These are phyloP conservation scores for Pelvicachromis taeniatus DNA, from an alignment of 2,113 vertebrate genomes.

Conservation along the genomic window DNA sequence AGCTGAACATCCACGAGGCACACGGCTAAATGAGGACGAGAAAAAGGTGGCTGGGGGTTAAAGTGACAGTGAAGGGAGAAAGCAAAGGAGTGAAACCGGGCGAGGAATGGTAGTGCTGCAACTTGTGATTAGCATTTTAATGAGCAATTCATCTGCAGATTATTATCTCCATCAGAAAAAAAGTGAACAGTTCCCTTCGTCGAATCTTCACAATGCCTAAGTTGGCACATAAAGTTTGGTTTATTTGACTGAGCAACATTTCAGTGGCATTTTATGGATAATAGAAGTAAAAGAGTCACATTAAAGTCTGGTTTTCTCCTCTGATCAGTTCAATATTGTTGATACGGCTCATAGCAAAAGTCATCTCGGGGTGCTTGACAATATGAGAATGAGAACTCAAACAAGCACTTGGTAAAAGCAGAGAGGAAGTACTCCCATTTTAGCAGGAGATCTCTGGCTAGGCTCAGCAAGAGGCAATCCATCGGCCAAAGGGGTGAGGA, in stretches of 20 bases:
- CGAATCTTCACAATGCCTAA: neutral
- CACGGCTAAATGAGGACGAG: neutral
- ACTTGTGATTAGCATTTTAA: neutral
- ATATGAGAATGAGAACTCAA: neutral
- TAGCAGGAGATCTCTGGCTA: neutral
- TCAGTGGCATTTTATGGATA: neutral
- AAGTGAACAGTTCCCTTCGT: neutral
- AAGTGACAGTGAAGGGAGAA: neutral
- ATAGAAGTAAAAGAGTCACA: neutral
- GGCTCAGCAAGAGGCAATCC: neutral
- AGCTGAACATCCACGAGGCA: neutral
- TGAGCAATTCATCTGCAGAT: neutral
- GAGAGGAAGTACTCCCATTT: neutral
- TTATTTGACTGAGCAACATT: neutral
- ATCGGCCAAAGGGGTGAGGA: neutral
- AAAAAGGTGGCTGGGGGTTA: neutral
- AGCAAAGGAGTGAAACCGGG: neutral
- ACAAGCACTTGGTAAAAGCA: neutral
- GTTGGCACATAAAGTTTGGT: neutral
- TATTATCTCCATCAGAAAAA: neutral
- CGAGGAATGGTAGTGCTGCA: neutral
- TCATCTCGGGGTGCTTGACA: neutral
- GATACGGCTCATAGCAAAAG: neutral
- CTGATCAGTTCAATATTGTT: neutral
- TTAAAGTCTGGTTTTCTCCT: neutral